Conservation (phyloP, 2,888 invertebrate genomes). For the Papilio gigon region DNA sequence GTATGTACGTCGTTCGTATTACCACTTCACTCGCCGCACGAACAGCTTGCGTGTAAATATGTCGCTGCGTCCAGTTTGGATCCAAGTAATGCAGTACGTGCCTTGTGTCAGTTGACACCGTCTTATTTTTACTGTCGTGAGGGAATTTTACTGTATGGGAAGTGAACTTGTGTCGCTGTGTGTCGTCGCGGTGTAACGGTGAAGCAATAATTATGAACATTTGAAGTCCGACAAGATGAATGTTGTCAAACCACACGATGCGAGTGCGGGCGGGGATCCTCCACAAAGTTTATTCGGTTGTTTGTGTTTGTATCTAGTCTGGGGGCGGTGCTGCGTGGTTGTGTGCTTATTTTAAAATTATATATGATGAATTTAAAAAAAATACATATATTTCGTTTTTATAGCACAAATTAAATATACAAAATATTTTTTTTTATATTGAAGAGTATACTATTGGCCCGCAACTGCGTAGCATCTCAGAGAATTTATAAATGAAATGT, state of each 20-base stretch:
- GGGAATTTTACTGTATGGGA: neutral
- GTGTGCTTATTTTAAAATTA: neutral
- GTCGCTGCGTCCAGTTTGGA: neutral
- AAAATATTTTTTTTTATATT: neutral
- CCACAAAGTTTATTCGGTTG: neutral
- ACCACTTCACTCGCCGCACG: neutral
- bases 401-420: conserved; percentile 29
- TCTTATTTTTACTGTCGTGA: conserved; percentile 6
- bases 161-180: neutral
- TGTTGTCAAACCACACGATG: neutral
- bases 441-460: neutral
- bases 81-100: conserved; percentile 20
- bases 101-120: conserved; percentile 37
- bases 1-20: neutral
- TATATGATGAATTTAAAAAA: neutral
- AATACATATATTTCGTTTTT: neutral
- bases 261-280: neutral
- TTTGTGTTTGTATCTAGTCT: conserved; percentile 25
- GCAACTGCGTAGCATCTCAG: neutral
- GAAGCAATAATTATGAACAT: no score
- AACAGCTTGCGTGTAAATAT: conserved; percentile 14
- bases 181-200: neutral
- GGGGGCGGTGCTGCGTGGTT: conserved; percentile 15
- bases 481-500: conserved; percentile 1
- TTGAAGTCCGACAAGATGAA: neutral